Base-by-base conservation (phyloP, 2,888 invertebrate genomes). In the Drosophila acutilabella region DNA sequence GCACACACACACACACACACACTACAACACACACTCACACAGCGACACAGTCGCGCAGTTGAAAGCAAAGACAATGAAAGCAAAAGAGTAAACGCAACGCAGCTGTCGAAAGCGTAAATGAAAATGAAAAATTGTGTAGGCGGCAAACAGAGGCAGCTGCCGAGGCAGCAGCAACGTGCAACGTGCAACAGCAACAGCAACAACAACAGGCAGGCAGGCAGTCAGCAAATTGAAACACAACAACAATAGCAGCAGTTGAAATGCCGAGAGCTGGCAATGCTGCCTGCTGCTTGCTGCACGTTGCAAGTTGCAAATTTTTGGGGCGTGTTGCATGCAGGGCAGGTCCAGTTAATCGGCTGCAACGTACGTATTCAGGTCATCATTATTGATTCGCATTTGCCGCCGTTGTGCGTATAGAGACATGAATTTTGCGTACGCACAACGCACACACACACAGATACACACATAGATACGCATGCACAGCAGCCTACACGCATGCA, bases 401-500 rank as follows among this genome's bases (percentile, higher is more conserved):
- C 80, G 76, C 80, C 72, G 62, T 58, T 71, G 84, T 86, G 81
- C 84, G 86, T 84, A 85, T 80, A 86, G 84, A 86, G 84, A 86
- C 80, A 84, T 84, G 84, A 71, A 84, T 81, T 82, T 83, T 86
- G 78, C 84, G 86, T 85, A 86, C 84, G 81, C 86, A 86, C 80
- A 57, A 71, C 66, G 64, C 71, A 56, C 53, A 71, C 47, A 61
- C 71, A 58, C 64, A 57, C 48, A 44, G 59, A 64, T 26, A 54
- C 30, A 69, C 51, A 45, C 41, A 64, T 26, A 54, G 20, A 69
- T 50, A 45, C 41, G 20, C 20, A 41, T 33, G 45, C 14, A 20
- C 23, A 23, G 23, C 23, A 23, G 23, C 23, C 23, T 16, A 41
- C 26, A 47, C 20, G 50, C 44, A 33, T 23, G 47, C n/a, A 16